Conservation (phyloP, 2,888 invertebrate genomes). For the Spodoptera exigua region DNA sequence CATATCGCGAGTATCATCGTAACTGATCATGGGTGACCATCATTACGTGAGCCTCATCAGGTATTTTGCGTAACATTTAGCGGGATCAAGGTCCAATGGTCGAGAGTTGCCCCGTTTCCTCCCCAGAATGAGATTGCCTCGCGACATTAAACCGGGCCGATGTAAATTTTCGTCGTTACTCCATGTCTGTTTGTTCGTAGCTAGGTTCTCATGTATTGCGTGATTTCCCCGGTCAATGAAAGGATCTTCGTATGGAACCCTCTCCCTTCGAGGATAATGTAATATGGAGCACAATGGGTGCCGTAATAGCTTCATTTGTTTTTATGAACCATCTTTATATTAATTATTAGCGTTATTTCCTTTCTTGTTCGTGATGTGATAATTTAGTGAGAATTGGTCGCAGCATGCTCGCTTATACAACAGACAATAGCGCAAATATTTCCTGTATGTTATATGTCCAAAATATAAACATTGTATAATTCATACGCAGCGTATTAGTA, state of each 20-base stretch:
- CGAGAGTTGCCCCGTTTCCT: constrained; percentile 76
- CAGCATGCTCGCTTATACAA: constrained; percentile 25
- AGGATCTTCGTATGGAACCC: constrained; percentile 63
- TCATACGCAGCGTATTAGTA: constrained; percentile 6
- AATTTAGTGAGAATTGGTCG: constrained; percentile 42
- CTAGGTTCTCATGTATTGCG: constrained; percentile 67
- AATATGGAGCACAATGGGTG: constrained; percentile 61
- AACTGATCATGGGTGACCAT: constrained; percentile 77
- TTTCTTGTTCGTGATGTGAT: constrained; percentile 48
- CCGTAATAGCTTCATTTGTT: constrained; percentile 60
- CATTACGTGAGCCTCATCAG: constrained; percentile 63
- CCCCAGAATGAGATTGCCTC: constrained; percentile 85
- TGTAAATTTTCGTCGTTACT: constrained; percentile 86
- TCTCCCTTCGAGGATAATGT: constrained; percentile 58
- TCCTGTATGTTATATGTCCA: constrained; percentile 19
- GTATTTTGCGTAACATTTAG: constrained; percentile 55
- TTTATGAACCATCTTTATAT: constrained; percentile 62
- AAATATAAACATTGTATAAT: constrained; percentile 34
- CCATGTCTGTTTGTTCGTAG: constrained; percentile 78
- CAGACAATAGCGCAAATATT: constrained; percentile 15
- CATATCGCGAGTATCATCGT: constrained; percentile 81
- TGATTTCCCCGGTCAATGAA: constrained; percentile 76
- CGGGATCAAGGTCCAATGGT: constrained; percentile 72
- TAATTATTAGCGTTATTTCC: constrained; percentile 57
- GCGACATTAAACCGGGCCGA: constrained; percentile 87